These are phyloP conservation scores for Eudorcas thomsonii DNA, from an alignment of 2,113 vertebrate genomes.

Conservation along the genomic window DNA sequence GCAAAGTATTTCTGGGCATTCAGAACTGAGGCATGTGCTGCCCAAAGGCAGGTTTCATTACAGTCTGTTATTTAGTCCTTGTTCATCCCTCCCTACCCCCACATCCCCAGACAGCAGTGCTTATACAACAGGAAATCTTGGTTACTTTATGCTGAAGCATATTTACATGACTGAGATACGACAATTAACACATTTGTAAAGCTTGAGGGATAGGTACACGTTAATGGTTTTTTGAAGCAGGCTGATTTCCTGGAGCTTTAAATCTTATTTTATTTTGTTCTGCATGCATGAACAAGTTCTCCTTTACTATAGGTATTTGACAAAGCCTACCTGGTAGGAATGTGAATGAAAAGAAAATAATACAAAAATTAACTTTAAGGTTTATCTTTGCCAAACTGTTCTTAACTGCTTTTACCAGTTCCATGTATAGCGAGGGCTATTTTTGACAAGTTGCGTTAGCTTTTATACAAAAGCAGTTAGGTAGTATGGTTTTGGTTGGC, in stretches of 20 bases:
- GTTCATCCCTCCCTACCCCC: conserved; percentile 57
- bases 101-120: background rate
- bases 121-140: conserved; percentile 45
- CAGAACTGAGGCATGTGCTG: conserved; percentile 69
- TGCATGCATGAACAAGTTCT: conserved; percentile 77
- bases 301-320: conserved; percentile 77
- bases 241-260: conserved; percentile 79
- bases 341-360: conserved; percentile 60
- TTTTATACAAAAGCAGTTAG: conserved; percentile 47
- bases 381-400: conserved; percentile 30
- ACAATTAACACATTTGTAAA: conserved; percentile 81
- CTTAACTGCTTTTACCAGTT: conserved; percentile 21
- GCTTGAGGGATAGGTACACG: conserved; percentile 78
- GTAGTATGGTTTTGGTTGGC: background rate
- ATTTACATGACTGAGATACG: conserved; percentile 75
- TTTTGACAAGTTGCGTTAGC: conserved; percentile 27
- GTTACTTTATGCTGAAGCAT: conserved; percentile 63
- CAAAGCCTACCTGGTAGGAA: conserved; percentile 68
- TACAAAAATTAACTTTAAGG: conserved; percentile 61
- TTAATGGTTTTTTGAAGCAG: conserved; percentile 80
- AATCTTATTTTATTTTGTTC: conserved; percentile 66
- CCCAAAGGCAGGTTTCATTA: conserved; percentile 78
- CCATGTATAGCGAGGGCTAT: background rate
- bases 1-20: conserved; percentile 78
- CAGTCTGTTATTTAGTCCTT: conserved; percentile 49